These are phyloP conservation scores for Peromyscus aztecus DNA, from an alignment of 2,797 vertebrate species.

Conservation along the genomic window DNA sequence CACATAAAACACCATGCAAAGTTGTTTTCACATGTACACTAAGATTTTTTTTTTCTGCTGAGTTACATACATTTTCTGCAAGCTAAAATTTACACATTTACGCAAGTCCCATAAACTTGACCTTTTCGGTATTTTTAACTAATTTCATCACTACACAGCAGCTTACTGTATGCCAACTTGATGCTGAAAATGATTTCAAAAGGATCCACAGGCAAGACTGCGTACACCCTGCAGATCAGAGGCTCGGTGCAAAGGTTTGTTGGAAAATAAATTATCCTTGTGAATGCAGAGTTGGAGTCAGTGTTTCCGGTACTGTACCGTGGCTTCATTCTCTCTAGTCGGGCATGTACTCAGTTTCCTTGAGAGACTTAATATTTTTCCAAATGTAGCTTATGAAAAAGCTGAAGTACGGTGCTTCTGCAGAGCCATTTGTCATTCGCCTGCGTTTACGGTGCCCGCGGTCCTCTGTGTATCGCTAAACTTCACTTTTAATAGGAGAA, in stretches of 20 bases:
- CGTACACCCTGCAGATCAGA: background rate
- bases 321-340: conserved; percentile 60
- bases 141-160: conserved; percentile 29
- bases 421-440: conserved; percentile 76
- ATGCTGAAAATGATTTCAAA: conserved; percentile 18
- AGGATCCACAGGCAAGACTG: conserved; percentile 24
- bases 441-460: conserved; percentile 46
- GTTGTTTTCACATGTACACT: background rate
- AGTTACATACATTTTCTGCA: conserved; percentile 39
- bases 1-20: background rate
- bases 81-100: conserved; percentile 24
- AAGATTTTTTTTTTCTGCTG: background rate
- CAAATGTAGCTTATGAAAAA: conserved; percentile 69
- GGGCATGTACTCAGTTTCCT: conserved; percentile 69
- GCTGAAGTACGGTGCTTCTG: conserved; percentile 64
- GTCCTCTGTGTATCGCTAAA: conserved; percentile 71
- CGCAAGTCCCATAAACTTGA: background rate
- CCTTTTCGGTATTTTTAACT: background rate
- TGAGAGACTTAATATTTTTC: conserved; percentile 82
- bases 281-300: conserved; percentile 80
- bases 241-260: conserved; percentile 69
- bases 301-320: conserved; percentile 70
- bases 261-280: conserved; percentile 81
- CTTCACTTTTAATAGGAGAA: conserved; percentile 80
- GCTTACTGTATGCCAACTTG: background rate